Percentiles rank a stretch among this genome's conserved stretches.
Conservation (phyloP, 2,113 vertebrate species). For the Gorsachius goisagi region DNA sequence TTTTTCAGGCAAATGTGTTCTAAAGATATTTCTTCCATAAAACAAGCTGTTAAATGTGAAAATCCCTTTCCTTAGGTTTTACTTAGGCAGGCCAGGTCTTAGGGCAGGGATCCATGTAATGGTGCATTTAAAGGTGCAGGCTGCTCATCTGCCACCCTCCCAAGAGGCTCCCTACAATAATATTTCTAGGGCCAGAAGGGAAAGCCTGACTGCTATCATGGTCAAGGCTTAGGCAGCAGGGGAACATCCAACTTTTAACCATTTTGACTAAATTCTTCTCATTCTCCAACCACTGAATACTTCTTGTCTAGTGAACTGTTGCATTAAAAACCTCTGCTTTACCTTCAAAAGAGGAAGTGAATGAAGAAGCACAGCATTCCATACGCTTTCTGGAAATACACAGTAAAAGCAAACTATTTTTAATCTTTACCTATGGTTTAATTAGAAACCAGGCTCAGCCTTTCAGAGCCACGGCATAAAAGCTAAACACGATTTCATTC, state of each 20-base stretch:
- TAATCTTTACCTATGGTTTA: not conserved
- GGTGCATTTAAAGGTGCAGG: not conserved
- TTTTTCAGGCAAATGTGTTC: not conserved
- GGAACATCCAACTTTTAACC: not conserved
- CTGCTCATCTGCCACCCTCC: not conserved
- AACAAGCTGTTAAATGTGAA: not conserved
- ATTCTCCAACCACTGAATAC: not conserved
- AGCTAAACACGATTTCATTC: not conserved
- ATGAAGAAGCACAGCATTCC: not conserved
- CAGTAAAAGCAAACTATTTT: not conserved
- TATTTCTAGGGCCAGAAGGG: not conserved
- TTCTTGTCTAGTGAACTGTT: not conserved
- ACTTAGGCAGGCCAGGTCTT: not conserved
- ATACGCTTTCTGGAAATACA: not conserved
- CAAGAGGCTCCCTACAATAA: not conserved
- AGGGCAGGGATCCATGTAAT: not conserved
- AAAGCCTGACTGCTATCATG: not conserved
- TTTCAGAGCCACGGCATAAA: not conserved
- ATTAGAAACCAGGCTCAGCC: not conserved
- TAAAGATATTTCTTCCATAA: not conserved
- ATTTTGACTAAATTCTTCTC: not conserved
- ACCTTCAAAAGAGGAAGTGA: not conserved
- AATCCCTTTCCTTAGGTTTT: not conserved
- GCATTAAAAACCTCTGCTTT: not conserved
- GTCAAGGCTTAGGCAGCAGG: not conserved